Conservation (phyloP, 2,888 invertebrate species). For the Mayetiola destructor region DNA sequence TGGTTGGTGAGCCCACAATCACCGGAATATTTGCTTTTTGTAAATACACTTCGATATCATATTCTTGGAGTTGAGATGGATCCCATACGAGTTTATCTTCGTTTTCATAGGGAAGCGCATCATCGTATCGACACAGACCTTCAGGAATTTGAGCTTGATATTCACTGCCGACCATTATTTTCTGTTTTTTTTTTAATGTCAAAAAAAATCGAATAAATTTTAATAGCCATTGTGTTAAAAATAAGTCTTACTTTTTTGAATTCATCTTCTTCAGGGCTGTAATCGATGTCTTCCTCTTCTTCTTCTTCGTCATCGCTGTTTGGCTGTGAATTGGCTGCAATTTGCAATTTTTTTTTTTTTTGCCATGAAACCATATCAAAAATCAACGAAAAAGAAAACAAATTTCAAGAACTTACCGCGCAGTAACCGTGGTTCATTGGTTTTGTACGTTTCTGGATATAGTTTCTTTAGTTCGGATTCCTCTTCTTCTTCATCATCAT, state of each 20-base stretch:
- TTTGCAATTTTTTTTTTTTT: neutral
- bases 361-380: neutral
- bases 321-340: constrained; percentile 48
- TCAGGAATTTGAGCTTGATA: constrained; percentile 90
- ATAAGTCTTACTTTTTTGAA: constrained; percentile 51
- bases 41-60: constrained; percentile 67
- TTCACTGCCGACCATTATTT: constrained; percentile 88
- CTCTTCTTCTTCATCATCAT: constrained; percentile 22
- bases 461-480: constrained; percentile 42
- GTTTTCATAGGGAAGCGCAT: constrained; percentile 87
- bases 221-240: neutral
- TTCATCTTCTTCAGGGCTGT: constrained; percentile 72
- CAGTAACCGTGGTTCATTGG: constrained; percentile 37
- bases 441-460: constrained; percentile 34
- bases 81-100: constrained; percentile 93
- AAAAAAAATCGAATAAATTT: neutral
- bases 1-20: constrained; percentile 20
- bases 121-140: constrained; percentile 81
- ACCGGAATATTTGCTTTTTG: constrained; percentile 28
- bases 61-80: constrained; percentile 57
- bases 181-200: constrained; percentile 29
- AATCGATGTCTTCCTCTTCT: constrained; percentile 61
- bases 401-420: neutral
- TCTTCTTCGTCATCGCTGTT: constrained; percentile 65
- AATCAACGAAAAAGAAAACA: neutral